Base-by-base conservation (phyloP, 2,113 vertebrate species). In the Corythoichthys haematopterus region DNA sequence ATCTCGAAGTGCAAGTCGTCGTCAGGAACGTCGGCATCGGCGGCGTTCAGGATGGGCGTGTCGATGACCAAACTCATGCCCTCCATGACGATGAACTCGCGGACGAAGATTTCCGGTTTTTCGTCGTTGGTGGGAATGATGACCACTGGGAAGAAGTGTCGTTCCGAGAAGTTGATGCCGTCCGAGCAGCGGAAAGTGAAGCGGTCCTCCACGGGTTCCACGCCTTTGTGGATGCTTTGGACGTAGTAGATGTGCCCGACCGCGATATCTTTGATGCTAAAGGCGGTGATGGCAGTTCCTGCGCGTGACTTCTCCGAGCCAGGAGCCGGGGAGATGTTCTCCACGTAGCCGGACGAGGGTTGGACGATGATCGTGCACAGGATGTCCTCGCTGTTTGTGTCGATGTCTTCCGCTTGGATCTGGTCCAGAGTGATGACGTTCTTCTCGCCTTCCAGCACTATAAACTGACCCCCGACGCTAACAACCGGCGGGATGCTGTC, bases 21-120 rank as follows among this genome's bases (percentile, higher is more conserved):
- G 0, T 78, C 80, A 33, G 97, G 96, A 40, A 98, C 57, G 57
- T 98, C 97, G 0, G 84, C 91, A 85, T 98, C 97, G 0, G 86
- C 93, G 1, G 92, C 97, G 0, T 92, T 95, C 64, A 98, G 88
- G 69, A 98, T 93, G 16, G 94, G 94, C 0, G 92, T 95, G 76
- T 98, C 94, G 0, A 98, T 90, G 16, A 97, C 92, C 65, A 98
- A 77, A 77, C 93, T 98, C 96, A 96, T 96, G 57, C 97, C 97
- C 79, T 98, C 97, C 95, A 97, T 95, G 53, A 98, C 95, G 50
- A 98, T 87, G 89, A 98, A 96, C 76, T 97, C 94, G 2, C 94
- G 89, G 53, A 91, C 64, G 55, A 94, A 98, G 45, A 98, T 90
- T 71, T 96, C 95, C 2, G 97, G 97, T 64, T 92, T 94, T 68